Base-by-base conservation (phyloP, 2,113 vertebrate genomes). In the Phoenicopterus ruber region DNA sequence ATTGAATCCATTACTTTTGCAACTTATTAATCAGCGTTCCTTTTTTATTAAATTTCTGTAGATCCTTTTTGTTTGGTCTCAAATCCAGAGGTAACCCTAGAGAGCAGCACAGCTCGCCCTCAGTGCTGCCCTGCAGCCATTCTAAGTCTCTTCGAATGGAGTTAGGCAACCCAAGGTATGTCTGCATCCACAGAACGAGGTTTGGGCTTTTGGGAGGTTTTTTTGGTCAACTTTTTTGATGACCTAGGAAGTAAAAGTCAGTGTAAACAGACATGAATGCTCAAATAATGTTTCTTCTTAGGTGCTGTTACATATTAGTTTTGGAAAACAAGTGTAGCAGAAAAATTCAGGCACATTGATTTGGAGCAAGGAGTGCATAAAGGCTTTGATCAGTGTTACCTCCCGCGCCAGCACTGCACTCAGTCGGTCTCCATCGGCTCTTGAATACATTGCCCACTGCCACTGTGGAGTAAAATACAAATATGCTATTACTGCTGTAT, bases 401-500 rank as follows among this genome's bases (percentile, higher is more conserved):
- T 86, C 1, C 38, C 54, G 47, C 2, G 1, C 17, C 36, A 34
- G 67, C 29, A 2, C 49, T 10, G 29, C 29, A 0, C 36, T 70
- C 24, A 7, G 11, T 14, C 42, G 25, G 13, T 86, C 8, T n/a
- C 55, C 49, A 2, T 83, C 9, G 1, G 49, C 63, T 83, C 46
- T 54, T 40, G 40, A 34, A 15, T 20, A 13, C 11, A 2, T 55
- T 32, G 40, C 22, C 52, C 31, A 1, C 61, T 31, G 7, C 50
- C 40, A 9, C 57, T 28, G 8, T 2, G 1, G 34, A 69, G 18
- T 74, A 7, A 54, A 77, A 46, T 47, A n/a, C 22, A 49, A 9
- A 38, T 15, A 17, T 0, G 0, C 28, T 46, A 0, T 46, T 83
- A 7, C 13, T 32, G 6, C 26, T 16, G 11, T 22, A 2, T 69